A percentile compares a stretch with the other conserved stretches of the same genome.
phyloP scores from a whole-genome alignment of 2,113 vertebrate genomes.

The Anhinga rufa region DNA sequence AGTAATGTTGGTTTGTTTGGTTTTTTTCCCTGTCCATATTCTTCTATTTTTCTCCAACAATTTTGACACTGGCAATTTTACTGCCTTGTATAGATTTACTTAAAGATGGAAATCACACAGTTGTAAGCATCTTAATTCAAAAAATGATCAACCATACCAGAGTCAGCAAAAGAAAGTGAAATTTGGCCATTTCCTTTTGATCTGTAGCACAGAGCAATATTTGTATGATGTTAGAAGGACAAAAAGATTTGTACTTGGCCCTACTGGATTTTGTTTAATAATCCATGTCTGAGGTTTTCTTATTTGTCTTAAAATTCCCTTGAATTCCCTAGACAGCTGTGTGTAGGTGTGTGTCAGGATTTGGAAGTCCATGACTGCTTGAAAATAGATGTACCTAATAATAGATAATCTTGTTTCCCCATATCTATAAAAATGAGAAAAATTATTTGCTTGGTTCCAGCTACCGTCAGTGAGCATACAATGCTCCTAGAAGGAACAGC shows the following conservation, averaged over 20 bases:
- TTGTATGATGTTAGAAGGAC: background rate
- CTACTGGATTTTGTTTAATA: too few species aligned
- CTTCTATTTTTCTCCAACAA: background rate
- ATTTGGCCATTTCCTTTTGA: background rate
- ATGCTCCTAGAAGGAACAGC: conserved; percentile 92
- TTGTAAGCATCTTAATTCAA: background rate
- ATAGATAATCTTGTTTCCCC: background rate
- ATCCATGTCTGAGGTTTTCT: background rate
- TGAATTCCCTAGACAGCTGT: background rate
- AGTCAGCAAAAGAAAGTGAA: background rate
- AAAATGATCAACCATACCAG: background rate
- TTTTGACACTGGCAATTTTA: background rate
- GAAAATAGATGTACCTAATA: background rate
- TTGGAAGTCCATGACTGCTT: background rate
- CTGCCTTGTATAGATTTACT: background rate
- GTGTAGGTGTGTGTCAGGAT: background rate
- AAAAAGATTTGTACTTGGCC: background rate
- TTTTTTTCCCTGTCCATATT: background rate
- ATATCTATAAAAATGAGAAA: background rate
- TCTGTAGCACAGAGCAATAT: background rate
- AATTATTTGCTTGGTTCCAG: conserved; percentile 67
- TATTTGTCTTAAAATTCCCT: background rate
- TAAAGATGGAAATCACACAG: background rate
- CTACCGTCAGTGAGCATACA: conserved; percentile 95
- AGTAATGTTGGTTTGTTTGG: background rate